A percentile compares a stretch with the other conserved stretches of the same genome.
phyloP scores from a whole-genome alignment of 1,140 invertebrate species.

The Lordiphosa clarofinis region DNA sequence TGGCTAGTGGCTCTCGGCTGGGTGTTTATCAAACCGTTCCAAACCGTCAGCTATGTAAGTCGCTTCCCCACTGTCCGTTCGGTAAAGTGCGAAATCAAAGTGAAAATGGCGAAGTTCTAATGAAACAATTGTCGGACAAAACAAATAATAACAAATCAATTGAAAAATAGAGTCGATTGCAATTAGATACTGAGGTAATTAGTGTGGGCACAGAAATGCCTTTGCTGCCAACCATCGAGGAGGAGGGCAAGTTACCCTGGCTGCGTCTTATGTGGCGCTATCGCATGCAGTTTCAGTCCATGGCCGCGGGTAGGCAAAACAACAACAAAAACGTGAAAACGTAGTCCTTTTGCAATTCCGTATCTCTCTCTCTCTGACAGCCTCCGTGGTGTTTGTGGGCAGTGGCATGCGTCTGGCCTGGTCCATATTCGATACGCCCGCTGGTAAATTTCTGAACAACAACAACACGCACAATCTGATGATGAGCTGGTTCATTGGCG shows the following conservation, averaged over 20 bases:
- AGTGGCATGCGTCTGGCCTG: conserved; percentile 65
- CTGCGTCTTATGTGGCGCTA: conserved; percentile 61
- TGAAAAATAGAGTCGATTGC: conserved; percentile 6
- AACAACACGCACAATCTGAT: conserved; percentile 57
- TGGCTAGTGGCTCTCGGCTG: not conserved
- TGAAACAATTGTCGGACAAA: conserved; percentile 30
- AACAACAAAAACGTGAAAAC: no score
- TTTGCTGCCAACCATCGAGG: conserved; percentile 63
- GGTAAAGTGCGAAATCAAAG: conserved; percentile 26
- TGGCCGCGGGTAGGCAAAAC: conserved; percentile 64
- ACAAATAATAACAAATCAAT: conserved; percentile 39
- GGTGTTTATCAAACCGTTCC: conserved; percentile 9
- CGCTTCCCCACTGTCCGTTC: not conserved
- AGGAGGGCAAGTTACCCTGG: conserved; percentile 62
- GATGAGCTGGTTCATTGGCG: conserved; percentile 70
- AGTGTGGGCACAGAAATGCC: conserved; percentile 48
- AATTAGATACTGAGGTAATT: conserved; percentile 19
- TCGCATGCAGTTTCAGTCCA: conserved; percentile 65
- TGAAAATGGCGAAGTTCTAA: conserved; percentile 40
- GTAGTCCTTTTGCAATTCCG: no score
- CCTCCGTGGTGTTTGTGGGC: conserved; percentile 58
- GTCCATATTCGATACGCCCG: conserved; percentile 68
- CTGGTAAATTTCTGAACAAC: conserved; percentile 55
- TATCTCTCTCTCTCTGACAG: conserved; percentile 15
- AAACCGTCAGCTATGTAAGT: conserved; percentile 10